Evolutionary conservation across 2,888 invertebrate species (phyloP), one percentile per base, ranked within the genome.

Genomic region (Sussaba pulchella): DNA sequence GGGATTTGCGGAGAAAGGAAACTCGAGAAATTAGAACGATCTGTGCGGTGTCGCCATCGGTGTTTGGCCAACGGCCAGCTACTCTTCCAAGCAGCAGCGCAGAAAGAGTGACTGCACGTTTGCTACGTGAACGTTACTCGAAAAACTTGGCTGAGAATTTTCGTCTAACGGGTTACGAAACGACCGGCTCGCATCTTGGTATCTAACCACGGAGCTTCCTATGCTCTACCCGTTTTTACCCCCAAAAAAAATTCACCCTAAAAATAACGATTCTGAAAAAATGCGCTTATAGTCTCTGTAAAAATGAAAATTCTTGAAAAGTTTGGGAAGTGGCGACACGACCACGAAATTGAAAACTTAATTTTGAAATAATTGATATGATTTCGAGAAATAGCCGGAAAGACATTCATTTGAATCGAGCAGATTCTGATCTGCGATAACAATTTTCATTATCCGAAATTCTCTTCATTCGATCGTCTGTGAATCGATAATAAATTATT

Each of bases 1-100:
- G 66, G 36, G 19, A 64, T 72, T 41, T 41, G 64, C 66, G 63
- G 79, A 74, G 69, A 24, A 31, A 52, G 57, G 67, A 21, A 43
- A 73, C 71, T 71, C 77, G 70, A 83, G 79, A 85, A 86, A 87
- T 88, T 88, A 87, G 86, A 83, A 79, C 79, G 83, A 87, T 86
- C 81, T 72, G 69, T 79, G 71, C 64, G 77, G 79, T 85, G 81
- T 83, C 80, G 78, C 71, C 61, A 66, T 73, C 67, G 78, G 76
- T 83, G 84, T 80, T 83, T 88, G 88, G 88, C 85, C 26, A 19
- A 12, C 9, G 61, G 83, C 88, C 88, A 88, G 75, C 21, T 59
- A 73, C 81, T 74, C 52, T 75, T 71, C 71, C 61, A 67, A 74
- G 77, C 59, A 59, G 31, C 26, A 31, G 63, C 57, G 43, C 24